Evolutionary conservation across 2,113 vertebrate genomes (phyloP).

Genomic region (Casuarius casuarius): DNA sequence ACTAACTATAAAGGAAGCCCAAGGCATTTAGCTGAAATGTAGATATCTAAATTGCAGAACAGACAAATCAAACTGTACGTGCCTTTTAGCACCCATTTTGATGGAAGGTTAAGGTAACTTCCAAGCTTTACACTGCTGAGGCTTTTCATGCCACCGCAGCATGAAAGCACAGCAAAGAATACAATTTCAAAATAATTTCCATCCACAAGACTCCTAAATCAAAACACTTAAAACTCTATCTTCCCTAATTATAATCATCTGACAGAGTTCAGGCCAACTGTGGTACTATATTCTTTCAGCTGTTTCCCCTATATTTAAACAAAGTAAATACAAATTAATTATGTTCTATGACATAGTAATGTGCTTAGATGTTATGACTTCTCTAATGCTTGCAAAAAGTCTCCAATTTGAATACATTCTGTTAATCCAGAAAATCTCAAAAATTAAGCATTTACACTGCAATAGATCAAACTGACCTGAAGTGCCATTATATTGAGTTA

Average conservation of each 20-base stretch:
- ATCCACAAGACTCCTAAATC: neutral
- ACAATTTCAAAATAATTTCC: neutral
- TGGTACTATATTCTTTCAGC: neutral
- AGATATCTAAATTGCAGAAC: neutral
- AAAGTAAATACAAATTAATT: neutral
- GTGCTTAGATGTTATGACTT: neutral
- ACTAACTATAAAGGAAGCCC: neutral
- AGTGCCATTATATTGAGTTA: neutral
- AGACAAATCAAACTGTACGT: rapidly evolving
- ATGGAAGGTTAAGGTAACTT: neutral
- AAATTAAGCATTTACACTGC: neutral
- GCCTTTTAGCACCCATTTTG: neutral
- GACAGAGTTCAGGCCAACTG: neutral
- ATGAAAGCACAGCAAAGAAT: neutral
- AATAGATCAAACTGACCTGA: neutral
- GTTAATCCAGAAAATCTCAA: neutral
- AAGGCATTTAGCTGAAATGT: neutral
- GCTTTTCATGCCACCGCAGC: neutral
- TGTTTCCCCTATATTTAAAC: neutral
- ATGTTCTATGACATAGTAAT: neutral
- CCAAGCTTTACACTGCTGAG: neutral
- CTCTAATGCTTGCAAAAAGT: neutral
- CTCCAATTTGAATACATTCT: neutral
- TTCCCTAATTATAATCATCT: neutral
- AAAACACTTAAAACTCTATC: neutral